phyloP scores from a whole-genome alignment of 1,140 invertebrate genomes.

The Aethina tumida region DNA sequence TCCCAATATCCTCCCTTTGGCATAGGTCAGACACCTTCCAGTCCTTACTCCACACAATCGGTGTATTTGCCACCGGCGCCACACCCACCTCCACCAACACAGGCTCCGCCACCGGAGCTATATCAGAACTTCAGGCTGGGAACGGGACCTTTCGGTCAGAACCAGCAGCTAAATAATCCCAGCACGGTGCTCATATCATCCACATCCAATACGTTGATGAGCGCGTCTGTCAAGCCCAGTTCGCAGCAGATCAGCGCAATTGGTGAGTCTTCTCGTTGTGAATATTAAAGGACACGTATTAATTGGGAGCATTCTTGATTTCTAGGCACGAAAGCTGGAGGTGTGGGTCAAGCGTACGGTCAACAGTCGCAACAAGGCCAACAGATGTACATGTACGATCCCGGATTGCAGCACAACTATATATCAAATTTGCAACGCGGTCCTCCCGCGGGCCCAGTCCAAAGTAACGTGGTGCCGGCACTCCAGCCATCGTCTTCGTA shows the following conservation, averaged over 20 bases:
- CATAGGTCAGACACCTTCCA: slow-evolving; percentile 40
- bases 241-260: slow-evolving; percentile 75
- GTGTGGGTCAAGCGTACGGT: slow-evolving; percentile 34
- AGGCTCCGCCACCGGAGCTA: slow-evolving; percentile 61
- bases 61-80: slow-evolving; percentile 51
- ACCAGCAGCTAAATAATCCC: slow-evolving; percentile 70
- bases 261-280: slow-evolving; percentile 37
- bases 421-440: slow-evolving; percentile 31
- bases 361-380: slow-evolving; percentile 35
- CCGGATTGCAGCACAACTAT: slow-evolving; percentile 32
- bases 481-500: slow-evolving; percentile 34
- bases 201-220: slow-evolving; percentile 80
- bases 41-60: slow-evolving; percentile 56
- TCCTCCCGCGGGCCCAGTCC: slow-evolving; percentile 27
- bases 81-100: slow-evolving; percentile 40
- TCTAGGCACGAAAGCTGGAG: slow-evolving; percentile 34
- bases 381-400: slow-evolving; percentile 35
- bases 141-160: slow-evolving; percentile 58
- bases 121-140: slow-evolving; percentile 56
- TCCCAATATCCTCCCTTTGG: slow-evolving; percentile 52
- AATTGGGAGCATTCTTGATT: neutral
- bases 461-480: slow-evolving; percentile 33
- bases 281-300: neutral
- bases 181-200: slow-evolving; percentile 84
- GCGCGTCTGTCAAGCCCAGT: slow-evolving; percentile 76